Evolutionary conservation across 2,797 vertebrate genomes (phyloP).

Genomic region (Urocyon cinereoargenteus): DNA sequence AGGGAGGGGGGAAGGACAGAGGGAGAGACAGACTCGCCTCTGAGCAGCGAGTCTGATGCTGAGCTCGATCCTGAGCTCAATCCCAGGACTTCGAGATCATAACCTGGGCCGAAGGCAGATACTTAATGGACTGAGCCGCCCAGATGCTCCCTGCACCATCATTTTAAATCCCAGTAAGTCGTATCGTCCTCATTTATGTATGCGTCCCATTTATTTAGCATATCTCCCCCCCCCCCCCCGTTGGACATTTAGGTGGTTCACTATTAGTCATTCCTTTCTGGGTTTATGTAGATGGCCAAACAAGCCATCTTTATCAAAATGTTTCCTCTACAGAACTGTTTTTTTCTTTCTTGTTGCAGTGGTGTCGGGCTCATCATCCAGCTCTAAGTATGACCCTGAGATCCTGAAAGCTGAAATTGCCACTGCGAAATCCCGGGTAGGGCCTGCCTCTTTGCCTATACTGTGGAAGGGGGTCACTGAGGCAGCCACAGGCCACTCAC

Average conservation of each 20-base stretch:
- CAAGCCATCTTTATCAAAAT: slow-evolving; percentile 23
- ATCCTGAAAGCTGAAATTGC: slow-evolving; percentile 99
- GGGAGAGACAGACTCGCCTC: neutral
- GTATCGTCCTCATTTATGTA: fast-evolving
- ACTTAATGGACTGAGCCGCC: neutral
- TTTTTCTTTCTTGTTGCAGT: slow-evolving; percentile 88
- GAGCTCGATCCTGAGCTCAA: neutral
- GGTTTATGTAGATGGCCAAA: neutral
- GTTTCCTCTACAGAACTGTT: slow-evolving; percentile 62
- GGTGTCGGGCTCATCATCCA: slow-evolving; percentile 96
- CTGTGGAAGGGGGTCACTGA: neutral
- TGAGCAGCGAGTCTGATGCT: fast-evolving
- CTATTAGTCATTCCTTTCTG: neutral
- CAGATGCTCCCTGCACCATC: neutral
- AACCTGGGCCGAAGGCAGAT: neutral
- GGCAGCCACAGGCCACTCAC: neutral
- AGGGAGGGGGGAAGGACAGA: neutral
- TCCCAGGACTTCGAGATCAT: neutral
- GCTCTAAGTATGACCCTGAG: slow-evolving; percentile 98
- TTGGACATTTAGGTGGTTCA: neutral
- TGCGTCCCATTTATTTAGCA: neutral
- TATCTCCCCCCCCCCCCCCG: too few relatives aligned
- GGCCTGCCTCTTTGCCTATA: slow-evolving; percentile 61
- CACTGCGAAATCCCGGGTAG: slow-evolving; percentile 97
- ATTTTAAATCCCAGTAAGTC: neutral